Base-by-base conservation (phyloP, 1,140 invertebrate species). In the Aplysia californica region DNA sequence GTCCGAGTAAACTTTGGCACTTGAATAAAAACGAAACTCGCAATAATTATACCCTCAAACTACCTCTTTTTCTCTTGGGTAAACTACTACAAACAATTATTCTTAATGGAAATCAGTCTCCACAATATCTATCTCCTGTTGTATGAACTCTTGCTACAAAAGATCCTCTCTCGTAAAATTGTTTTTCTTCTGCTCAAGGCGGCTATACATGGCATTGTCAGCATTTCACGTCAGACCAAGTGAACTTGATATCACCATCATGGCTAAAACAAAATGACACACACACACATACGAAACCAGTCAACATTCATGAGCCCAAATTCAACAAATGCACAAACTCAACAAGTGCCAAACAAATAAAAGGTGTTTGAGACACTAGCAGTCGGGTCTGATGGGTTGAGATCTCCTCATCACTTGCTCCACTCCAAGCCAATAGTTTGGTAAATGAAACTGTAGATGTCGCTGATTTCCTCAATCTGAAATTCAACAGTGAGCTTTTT, bases 381-480 rank as follows among this genome's bases (percentile, higher is more conserved):
- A 15, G n/a, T n/a, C n/a, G 44, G 44, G n/a, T 50, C 15, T n/a
- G 15, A 6, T 15, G 10, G 29, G 58, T 15, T 15, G 26, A 26
- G 6, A 10, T 6, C 6, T 10, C 31, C 26, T 44, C 1, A 26
- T 78, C 77, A 87, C 35, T 87, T 82, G n/a, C 80, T 90, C 84
- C 94, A 95, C 80, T 93, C 86, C 39, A 96, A 90, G 39, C 93
- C 93, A 59, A 97, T 90, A 65, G 94, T 92, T 87, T 94, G 93
- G n/a, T 93, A 93, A 74, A 97, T 93, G 90, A 98, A 98, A 81
- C 94, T 93, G 85, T 96, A 92, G 77, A 96, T 94, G 83, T 98
- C 96, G 0, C 94, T 94, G 75, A 93, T 91, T 90, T 98, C 96
- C 80, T 97, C 95, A 85, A 98, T 98, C 94, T 96, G 91, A 75